Base-by-base conservation (phyloP, 2,797 vertebrate species). In the Chrysocyon brachyurus region DNA sequence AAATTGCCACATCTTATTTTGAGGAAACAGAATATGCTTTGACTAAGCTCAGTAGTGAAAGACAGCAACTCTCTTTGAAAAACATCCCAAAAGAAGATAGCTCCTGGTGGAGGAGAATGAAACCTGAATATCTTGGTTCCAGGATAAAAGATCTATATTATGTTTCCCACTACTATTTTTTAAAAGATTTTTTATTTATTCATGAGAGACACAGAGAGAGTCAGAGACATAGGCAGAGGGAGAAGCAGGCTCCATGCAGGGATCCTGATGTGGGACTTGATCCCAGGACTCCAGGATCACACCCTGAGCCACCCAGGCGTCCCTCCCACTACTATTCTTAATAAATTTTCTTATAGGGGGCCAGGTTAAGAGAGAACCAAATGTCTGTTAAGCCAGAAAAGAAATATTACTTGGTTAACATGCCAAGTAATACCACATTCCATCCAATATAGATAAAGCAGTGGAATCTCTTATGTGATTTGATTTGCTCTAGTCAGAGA, bases 1-100 rank as follows among this genome's bases (percentile, higher is more conserved):
- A 79, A 72, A 28, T 75, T 61, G 28, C 17, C 59, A 85, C 24
- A 46, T 0, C 36, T 90, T 94, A 77, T 81, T 84, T 85, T 68
- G n/a, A 87, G 40, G 95, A 79, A 85, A 84, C 49, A 90, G 31
- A 84, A 49, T 81, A 88, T 78, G 19, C 72, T 94, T 33, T 75
- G 56, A 75, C 10, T 12, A 28, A 85, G 14, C 28, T 89, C 46
- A 81, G 24, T 85, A 57, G 5, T 54, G n/a, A 93, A 14, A 61
- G 61, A 79, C 2, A 64, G 52, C 9, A 81, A 73, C 59, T 72
- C 33, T 73, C 88, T 97, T 72, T 63, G 28, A 52, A 77, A 70
- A 73, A 61, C 15, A 86, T 8, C 33, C 64, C 7, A 33, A 83
- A 94, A 72, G 10, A 84, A 63, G 36, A 87, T 14, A 16, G 12